Percentiles rank a stretch among this genome's conserved stretches.
These are phyloP conservation scores for Orgyia antiqua DNA, from an alignment of 2,888 invertebrate species.

Conservation along the genomic window DNA sequence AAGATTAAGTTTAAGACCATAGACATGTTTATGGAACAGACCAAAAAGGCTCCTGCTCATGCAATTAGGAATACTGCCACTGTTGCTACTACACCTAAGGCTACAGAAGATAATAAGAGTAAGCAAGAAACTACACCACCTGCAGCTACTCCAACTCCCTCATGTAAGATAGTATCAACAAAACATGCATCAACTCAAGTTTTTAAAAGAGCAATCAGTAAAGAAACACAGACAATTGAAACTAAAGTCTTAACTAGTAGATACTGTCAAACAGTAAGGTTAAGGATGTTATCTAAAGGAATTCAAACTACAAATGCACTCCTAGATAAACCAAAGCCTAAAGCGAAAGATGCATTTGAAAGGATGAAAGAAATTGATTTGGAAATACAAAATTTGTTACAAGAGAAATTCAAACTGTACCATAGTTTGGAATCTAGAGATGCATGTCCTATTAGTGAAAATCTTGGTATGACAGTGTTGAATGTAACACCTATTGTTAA, in stretches of 20 bases:
- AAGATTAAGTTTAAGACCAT: constrained; percentile 56
- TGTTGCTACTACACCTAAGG: constrained; percentile 27
- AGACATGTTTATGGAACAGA: constrained; percentile 58
- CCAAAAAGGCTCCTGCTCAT: constrained; percentile 44
- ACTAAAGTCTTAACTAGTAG: constrained; percentile 26
- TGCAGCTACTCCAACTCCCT: too few relatives aligned
- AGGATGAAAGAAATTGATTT: constrained; percentile 80
- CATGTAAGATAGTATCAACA: constrained; percentile 27
- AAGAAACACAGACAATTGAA: constrained; percentile 46
- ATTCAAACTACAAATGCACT: constrained; percentile 48
- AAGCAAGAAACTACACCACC: constrained; percentile 24
- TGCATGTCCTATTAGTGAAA: constrained; percentile 37
- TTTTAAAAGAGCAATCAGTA: constrained; percentile 34
- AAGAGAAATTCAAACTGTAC: constrained; percentile 78
- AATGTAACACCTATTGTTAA: constrained; percentile 42
- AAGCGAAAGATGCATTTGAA: constrained; percentile 57
- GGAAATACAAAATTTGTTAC: constrained; percentile 75
- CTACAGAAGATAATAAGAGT: constrained; percentile 28
- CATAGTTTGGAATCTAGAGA: constrained; percentile 65
- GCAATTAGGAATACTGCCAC: constrained; percentile 54
- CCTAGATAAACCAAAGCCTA: constrained; percentile 24
- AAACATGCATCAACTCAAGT: constrained; percentile 42
- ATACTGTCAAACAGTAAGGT: constrained; percentile 44
- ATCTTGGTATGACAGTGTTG: constrained; percentile 63
- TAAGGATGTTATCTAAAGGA: constrained; percentile 27